Base-by-base conservation (phyloP, 1,140 invertebrate genomes). In the Sminthurides bifidus region DNA sequence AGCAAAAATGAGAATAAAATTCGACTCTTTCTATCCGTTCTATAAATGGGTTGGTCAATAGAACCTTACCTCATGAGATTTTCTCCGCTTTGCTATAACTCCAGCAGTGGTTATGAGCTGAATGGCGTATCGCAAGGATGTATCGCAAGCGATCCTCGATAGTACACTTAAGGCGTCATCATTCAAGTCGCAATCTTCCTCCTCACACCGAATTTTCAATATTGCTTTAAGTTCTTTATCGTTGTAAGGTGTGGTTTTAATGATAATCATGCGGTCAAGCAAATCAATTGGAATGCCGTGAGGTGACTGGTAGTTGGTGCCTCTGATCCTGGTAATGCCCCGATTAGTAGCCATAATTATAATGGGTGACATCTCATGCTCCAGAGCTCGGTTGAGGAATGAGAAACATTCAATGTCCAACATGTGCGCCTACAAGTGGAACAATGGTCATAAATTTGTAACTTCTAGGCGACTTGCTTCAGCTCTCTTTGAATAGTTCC, bases 341-440 rank as follows among this genome's bases (percentile, higher is more conserved):
- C 93, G 79, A 73, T 99, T 98, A n/a, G 94, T 98, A 1, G 95
- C 95, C 88, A 98, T 96, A 8, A 98, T 92, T 2, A 98, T 83
- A 24, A 98, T 84, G 0, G 95, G 95, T 0, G 94, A 86, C 79
- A 97, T 93, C 66, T 98, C 94, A 62, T 87, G 87, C 69, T 99
- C 95, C 23, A 99, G 71, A 0, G 93, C 93, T 43, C 94, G 79
- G 74, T 98, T 98, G 1, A 98, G 72, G 70, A 91, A 99, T 1
- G 93, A 97, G 73, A 98, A 98, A 69, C 94, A 98, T 70, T 98
- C 94, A 46, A 98, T 92, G 67, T 98, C 95, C 58, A 99, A 73
- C 93, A 98, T 98, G 68, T 98, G 95, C 0, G 92, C 91, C 77
- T 87, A 76, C 64, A 77, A 59, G 78, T 72, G 62, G 77, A 53